phyloP scores from a whole-genome alignment of 2,113 vertebrate species.

The Mellivora capensis region DNA sequence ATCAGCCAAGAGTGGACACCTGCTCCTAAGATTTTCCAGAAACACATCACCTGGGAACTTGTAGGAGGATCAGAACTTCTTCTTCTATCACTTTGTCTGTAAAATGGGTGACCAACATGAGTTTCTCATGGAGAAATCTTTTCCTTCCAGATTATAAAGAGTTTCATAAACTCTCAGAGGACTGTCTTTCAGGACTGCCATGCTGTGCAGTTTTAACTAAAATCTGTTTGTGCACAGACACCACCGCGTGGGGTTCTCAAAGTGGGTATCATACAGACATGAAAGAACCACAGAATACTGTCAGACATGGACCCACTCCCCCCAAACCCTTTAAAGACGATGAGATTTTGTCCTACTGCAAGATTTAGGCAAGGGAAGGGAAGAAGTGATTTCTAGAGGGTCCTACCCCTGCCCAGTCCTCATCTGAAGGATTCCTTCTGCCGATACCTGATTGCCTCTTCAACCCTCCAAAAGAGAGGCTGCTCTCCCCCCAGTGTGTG shows the following conservation, averaged over 20 bases:
- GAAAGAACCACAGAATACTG: neutral
- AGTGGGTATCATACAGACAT: neutral
- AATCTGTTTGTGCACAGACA: neutral
- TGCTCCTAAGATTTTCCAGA: neutral
- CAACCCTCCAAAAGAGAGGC: neutral
- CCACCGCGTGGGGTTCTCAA: neutral
- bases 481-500: neutral
- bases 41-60: neutral
- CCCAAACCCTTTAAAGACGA: neutral
- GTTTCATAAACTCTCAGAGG: neutral
- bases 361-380: neutral
- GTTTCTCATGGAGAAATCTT: neutral
- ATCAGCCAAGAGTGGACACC: neutral
- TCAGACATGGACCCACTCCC: neutral
- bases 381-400: neutral
- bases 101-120: neutral
- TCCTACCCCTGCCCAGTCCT: accelerated
- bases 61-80: neutral
- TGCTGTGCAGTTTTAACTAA: neutral
- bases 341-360: neutral
- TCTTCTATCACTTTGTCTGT: neutral
- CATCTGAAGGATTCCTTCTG: neutral
- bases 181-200: neutral
- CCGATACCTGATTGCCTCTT: neutral
- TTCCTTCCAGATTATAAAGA: neutral